These are phyloP conservation scores for Poeciliopsis retropinna DNA, from an alignment of 2,113 vertebrate species.

Conservation along the genomic window DNA sequence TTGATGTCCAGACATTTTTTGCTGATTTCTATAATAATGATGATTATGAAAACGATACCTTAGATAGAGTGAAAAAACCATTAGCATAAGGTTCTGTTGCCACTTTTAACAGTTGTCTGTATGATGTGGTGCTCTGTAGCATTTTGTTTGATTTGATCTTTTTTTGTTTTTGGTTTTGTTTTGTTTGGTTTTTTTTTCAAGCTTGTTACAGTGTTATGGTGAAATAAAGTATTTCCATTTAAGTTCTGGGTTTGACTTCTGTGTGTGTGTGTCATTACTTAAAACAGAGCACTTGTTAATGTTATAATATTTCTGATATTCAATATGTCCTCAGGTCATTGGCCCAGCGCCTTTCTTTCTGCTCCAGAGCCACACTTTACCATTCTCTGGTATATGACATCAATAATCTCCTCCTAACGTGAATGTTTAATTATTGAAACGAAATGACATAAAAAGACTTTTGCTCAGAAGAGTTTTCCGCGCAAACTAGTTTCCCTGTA, in stretches of 20 bases:
- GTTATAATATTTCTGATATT: background rate
- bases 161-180: constrained; percentile 85
- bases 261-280: background rate
- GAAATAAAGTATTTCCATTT: constrained; percentile 98
- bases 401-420: background rate
- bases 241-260: constrained; percentile 25
- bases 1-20: constrained; percentile 78
- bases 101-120: constrained; percentile 82
- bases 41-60: constrained; percentile 57
- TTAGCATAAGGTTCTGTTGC: constrained; percentile 77
- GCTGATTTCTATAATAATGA: constrained; percentile 75
- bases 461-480: background rate
- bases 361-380: background rate
- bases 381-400: background rate
- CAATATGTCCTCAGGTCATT: background rate
- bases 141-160: constrained; percentile 81
- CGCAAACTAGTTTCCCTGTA: background rate
- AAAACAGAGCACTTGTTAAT: background rate
- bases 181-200: constrained; percentile 82
- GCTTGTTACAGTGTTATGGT: constrained; percentile 96
- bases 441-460: background rate
- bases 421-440: background rate
- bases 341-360: background rate
- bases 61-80: constrained; percentile 69
- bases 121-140: constrained; percentile 89